Base-by-base conservation (phyloP, 2,888 invertebrate species). In the Nomada hirtipes region DNA sequence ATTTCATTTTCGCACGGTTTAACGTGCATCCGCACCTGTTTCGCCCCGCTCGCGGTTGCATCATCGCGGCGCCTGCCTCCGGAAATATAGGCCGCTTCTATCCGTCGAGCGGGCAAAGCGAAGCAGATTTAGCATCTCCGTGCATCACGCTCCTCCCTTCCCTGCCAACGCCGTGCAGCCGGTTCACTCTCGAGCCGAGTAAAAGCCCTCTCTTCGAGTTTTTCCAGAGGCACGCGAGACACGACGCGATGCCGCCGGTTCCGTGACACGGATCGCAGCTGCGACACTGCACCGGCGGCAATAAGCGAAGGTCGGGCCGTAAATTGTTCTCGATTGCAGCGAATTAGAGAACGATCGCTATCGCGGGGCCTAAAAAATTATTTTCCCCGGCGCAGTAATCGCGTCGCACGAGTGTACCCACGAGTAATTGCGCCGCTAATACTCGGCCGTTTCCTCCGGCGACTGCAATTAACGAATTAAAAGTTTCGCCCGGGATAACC, bases 241-340 rank as follows among this genome's bases (percentile, higher is more conserved):
- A 65, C 68, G 26, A 23, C 13, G 15, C 13, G 47, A 11, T 15
- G 47, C 20, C 42, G n/a, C 36, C 65, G 82, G 72, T 76, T 76
- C 69, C 82, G 82, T 73, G 82, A 73, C 82, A 76, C 69, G 59
- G 57, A 50, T 13, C 70, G 79, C 79, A 78, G 73, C 79, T 76
- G 79, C 65, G 36, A 59, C 50, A 44, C 63, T 80, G 67, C 82
- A 69, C 63, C 70, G 50, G 50, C 59, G 67, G 74, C 71, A 65
- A 60, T 53, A 64, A 75, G 15, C 71, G 80, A 76, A 82, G 82
- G 82, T 82, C 82, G 82, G n/a, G 50, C 70, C 55, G 74, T 75
- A 86, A 86, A 86, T 86, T 87, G 86, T 86, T 85, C 87, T 80
- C 86, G 85, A 86, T 86, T 87, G 82, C 65, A 69, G 80, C 77